Conservation (phyloP, 2,113 vertebrate species). For the Reinhardtius hippoglossoides region DNA sequence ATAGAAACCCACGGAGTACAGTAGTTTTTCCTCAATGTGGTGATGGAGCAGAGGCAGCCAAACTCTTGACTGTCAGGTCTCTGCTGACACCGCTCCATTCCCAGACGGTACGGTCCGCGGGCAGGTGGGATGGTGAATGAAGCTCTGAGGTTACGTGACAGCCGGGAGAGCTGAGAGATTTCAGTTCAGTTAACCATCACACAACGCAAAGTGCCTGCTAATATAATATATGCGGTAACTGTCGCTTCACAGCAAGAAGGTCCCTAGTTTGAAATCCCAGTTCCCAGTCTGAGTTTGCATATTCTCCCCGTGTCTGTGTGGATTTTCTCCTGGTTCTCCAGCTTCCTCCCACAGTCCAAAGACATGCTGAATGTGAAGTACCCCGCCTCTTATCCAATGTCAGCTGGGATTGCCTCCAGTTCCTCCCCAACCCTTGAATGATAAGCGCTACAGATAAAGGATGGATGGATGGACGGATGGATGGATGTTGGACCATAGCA, state of each 20-base stretch:
- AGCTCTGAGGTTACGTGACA: background rate
- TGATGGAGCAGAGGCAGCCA: conserved; percentile 59
- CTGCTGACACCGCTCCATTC: conserved; percentile 36
- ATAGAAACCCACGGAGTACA: conserved; percentile 78
- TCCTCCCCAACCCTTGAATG: too few relatives aligned
- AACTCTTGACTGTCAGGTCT: conserved; percentile 60
- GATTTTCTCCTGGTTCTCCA: background rate
- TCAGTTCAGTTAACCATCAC: conserved; percentile 3
- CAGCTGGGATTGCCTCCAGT: background rate
- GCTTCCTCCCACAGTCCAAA: background rate
- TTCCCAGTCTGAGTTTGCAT: background rate
- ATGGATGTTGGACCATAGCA: background rate
- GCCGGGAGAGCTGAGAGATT: background rate
- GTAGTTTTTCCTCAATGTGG: conserved; percentile 65
- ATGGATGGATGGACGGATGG: too few relatives aligned
- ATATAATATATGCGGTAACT: background rate
- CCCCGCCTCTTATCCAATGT: background rate
- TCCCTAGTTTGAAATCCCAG: too few relatives aligned
- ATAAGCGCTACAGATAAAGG: too few relatives aligned
- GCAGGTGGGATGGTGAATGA: conserved; percentile 16
- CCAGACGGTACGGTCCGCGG: conserved; percentile 6
- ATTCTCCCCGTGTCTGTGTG: background rate
- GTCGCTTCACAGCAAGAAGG: too few relatives aligned
- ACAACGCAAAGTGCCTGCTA: background rate
- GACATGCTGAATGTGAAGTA: background rate